Conservation (phyloP, 2,888 invertebrate species). For the Cephalotes varians region DNA sequence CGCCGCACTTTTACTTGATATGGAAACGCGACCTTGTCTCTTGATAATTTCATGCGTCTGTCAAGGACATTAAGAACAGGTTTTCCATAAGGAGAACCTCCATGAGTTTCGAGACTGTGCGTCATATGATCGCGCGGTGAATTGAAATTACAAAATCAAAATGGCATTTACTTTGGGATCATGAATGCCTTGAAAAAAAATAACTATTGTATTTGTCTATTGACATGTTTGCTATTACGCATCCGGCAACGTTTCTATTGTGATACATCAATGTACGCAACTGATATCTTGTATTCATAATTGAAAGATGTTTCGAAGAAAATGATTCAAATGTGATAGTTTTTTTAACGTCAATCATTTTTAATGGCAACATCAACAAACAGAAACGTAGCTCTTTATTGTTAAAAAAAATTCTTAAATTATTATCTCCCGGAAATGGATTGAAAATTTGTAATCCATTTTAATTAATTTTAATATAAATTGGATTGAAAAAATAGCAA, state of each 20-base stretch:
- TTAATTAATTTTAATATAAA: no score
- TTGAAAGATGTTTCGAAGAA: background rate
- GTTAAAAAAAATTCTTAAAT: no score
- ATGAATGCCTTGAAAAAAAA: background rate
- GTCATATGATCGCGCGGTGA: constrained; percentile 11
- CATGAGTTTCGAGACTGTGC: background rate
- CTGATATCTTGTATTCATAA: background rate
- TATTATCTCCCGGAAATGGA: no score
- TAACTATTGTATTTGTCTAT: background rate
- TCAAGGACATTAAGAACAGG: background rate
- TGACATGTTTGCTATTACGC: background rate
- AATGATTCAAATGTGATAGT: background rate
- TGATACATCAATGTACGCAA: background rate
- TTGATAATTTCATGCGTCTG: background rate
- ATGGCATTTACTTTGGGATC: background rate
- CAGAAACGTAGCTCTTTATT: no score
- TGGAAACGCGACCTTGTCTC: background rate
- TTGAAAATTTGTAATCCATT: no score
- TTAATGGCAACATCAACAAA: no score
- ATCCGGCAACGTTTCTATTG: background rate
- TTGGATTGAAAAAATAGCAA: no score
- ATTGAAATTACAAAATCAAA: background rate
- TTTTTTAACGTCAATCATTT: no score
- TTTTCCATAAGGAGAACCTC: background rate
- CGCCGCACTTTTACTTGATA: background rate